phyloP scores from a whole-genome alignment of 2,888 invertebrate genomes.

The Spatulosminthurus flaviceps region DNA sequence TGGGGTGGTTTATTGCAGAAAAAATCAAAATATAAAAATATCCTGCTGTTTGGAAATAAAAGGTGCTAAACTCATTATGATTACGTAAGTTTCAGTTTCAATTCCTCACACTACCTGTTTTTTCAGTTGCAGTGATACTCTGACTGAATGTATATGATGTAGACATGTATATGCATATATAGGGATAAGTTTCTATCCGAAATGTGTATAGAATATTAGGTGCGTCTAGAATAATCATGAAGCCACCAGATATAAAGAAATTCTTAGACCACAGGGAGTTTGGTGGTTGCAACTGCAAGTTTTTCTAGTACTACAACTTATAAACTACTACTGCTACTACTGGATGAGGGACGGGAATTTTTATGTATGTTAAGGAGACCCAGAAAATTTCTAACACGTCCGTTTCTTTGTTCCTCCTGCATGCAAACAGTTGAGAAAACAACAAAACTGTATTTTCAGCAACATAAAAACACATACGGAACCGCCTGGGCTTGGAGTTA shows the following conservation, averaged over 20 bases:
- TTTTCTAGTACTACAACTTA: neutral
- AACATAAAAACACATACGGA: neutral
- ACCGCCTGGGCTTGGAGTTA: neutral
- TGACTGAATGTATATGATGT: too few relatives aligned
- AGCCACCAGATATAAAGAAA: too few relatives aligned
- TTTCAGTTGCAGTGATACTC: neutral
- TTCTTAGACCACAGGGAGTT: slow-evolving; percentile 1
- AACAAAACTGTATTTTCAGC: slow-evolving; percentile 11
- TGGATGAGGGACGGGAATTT: slow-evolving; percentile 4
- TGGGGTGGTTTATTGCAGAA: neutral
- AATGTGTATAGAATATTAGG: too few relatives aligned
- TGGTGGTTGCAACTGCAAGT: neutral
- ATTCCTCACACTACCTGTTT: neutral
- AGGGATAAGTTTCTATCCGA: too few relatives aligned
- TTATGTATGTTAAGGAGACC: neutral
- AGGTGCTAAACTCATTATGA: slow-evolving; percentile 18
- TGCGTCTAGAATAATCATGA: too few relatives aligned
- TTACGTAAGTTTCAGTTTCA: neutral
- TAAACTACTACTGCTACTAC: neutral
- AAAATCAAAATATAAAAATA: slow-evolving; percentile 9
- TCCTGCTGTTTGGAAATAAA: slow-evolving; percentile 1
- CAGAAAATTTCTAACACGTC: neutral
- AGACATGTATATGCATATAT: too few relatives aligned
- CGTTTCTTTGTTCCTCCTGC: too few relatives aligned
- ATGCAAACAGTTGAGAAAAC: neutral